A percentile compares a stretch with the other conserved stretches of the same genome.
phyloP scores from a whole-genome alignment of 2,888 invertebrate genomes.

The Tortrix viridana region DNA sequence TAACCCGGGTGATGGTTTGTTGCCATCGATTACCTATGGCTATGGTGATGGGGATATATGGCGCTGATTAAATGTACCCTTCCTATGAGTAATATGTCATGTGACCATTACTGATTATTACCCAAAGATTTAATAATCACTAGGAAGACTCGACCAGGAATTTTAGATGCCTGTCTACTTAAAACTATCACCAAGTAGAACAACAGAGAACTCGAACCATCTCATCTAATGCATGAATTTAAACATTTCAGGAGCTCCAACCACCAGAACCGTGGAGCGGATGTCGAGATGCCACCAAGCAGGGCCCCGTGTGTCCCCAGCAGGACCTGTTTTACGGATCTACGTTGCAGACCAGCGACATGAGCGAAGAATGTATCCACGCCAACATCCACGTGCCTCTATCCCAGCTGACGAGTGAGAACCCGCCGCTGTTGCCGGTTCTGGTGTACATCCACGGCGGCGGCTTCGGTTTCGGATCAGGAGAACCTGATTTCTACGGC shows the following conservation, averaged over 20 bases:
- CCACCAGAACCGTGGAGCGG: slow-evolving; percentile 79
- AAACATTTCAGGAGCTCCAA: slow-evolving; percentile 73
- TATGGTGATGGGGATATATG: no score
- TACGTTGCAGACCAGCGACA: slow-evolving; percentile 53
- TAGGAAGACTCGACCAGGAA: no score
- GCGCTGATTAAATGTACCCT: no score
- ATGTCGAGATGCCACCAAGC: slow-evolving; percentile 80
- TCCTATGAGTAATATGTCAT: no score
- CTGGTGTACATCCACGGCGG: slow-evolving; percentile 76
- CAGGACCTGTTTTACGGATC: slow-evolving; percentile 69
- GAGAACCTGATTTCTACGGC: slow-evolving; percentile 68
- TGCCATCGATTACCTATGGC: no score
- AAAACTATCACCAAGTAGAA: no score
- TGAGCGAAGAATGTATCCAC: slow-evolving; percentile 70
- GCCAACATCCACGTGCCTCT: slow-evolving; percentile 72
- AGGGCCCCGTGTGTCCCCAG: slow-evolving; percentile 86
- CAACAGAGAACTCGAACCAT: not conserved
- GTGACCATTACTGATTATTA: no score
- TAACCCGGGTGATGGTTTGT: no score
- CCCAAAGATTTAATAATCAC: no score
- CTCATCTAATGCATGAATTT: not conserved
- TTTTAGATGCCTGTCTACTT: no score
- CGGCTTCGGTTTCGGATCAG: slow-evolving; percentile 73
- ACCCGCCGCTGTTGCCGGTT: slow-evolving; percentile 54
- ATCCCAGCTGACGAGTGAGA: slow-evolving; percentile 43